Conservation (phyloP, 1,140 invertebrate species). For the Bombus fervidus region DNA sequence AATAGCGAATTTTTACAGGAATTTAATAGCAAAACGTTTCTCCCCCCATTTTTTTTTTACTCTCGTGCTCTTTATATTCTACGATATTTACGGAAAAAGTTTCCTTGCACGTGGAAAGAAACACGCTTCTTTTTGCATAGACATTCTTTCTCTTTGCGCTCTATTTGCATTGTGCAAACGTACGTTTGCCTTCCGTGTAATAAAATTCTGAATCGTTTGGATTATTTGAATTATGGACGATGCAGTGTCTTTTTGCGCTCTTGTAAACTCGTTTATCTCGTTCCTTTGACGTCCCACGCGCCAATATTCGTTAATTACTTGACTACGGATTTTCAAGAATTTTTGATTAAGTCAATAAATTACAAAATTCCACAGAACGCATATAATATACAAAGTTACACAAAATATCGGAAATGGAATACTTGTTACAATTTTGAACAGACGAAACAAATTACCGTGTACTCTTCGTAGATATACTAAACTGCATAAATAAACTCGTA, state of each 20-base stretch:
- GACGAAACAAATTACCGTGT: too few species aligned
- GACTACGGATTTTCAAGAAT: too few species aligned
- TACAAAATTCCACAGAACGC: too few species aligned
- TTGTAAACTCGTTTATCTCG: not conserved
- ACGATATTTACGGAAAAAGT: not conserved
- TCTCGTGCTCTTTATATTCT: not conserved
- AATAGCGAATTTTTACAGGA: not conserved
- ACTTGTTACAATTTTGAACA: too few species aligned
- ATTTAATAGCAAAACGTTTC: not conserved
- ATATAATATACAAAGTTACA: not conserved
- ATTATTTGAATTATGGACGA: not conserved
- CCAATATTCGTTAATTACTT: not conserved
- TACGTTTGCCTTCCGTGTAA: not conserved
- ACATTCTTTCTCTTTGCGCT: not conserved
- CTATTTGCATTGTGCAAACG: not conserved
- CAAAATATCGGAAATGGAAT: too few species aligned
- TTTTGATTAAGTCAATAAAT: too few species aligned
- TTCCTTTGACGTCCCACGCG: not conserved
- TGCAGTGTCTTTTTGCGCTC: not conserved
- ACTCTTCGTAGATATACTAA: too few species aligned
- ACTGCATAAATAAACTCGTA: too few species aligned
- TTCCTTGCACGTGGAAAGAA: not conserved
- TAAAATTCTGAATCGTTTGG: not conserved
- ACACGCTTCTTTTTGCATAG: not conserved
- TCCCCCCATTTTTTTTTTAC: too few species aligned